Conservation (phyloP, 2,888 invertebrate species). For the Phlogophora meticulosa region DNA sequence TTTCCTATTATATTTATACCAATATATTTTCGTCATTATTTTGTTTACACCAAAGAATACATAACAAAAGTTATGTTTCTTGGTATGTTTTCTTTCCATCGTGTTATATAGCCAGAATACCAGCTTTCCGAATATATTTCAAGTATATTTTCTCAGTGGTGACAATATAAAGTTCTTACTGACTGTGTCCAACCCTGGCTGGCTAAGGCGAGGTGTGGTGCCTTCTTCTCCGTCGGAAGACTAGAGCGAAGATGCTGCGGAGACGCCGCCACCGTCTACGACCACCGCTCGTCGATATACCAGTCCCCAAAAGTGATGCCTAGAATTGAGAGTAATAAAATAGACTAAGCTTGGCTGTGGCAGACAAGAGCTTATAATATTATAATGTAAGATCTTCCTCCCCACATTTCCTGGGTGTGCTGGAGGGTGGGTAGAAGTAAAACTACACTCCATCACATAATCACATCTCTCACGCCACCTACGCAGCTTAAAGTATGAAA, state of each 20-base stretch:
- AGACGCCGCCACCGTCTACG: conserved; percentile 96
- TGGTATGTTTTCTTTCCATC: conserved; percentile 28
- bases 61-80: conserved; percentile 59
- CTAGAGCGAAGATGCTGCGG: conserved; percentile 95
- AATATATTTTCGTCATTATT: conserved; percentile 35
- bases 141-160: conserved; percentile 10
- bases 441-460: no score
- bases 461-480: neutral
- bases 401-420: no score
- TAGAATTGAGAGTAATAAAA: conserved; percentile 62
- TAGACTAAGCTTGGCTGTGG: neutral
- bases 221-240: conserved; percentile 93
- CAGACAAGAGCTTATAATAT: no score
- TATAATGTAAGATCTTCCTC: no score
- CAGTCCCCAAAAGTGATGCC: conserved; percentile 89
- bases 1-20: conserved; percentile 41
- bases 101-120: conserved; percentile 28
- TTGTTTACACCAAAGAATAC: conserved; percentile 29
- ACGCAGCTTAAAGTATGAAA: neutral
- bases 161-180: conserved; percentile 47
- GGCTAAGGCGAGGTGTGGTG: conserved; percentile 78
- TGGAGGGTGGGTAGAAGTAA: no score
- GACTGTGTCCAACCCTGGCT: conserved; percentile 22
- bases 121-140: conserved; percentile 33
- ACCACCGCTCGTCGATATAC: conserved; percentile 88